phyloP scores from a whole-genome alignment of 2,113 vertebrate species.

The Tetraodon nigroviridis region DNA sequence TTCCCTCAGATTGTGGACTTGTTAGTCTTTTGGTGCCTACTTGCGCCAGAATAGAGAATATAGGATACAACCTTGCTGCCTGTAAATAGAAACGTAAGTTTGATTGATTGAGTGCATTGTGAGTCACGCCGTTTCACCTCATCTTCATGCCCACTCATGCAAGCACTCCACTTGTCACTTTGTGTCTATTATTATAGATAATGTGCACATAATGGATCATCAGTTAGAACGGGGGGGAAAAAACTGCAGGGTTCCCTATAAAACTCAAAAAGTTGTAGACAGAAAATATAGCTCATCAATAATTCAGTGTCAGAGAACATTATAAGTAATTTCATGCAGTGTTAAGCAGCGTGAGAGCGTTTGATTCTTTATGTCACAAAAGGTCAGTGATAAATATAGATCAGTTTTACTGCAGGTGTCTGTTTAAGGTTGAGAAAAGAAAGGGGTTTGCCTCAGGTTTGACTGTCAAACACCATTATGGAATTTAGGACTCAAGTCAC shows the following conservation, averaged over 20 bases:
- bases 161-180: neutral
- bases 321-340: constrained; percentile 68
- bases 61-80: too few species aligned
- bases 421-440: neutral
- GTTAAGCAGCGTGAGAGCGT: constrained; percentile 47
- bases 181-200: constrained; percentile 35
- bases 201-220: constrained; percentile 36
- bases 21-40: constrained; percentile 4
- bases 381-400: constrained; percentile 27
- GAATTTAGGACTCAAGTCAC: neutral
- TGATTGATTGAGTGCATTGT: too few species aligned
- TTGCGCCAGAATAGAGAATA: too few species aligned
- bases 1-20: constrained; percentile 34
- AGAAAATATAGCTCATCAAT: constrained; percentile 66
- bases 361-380: constrained; percentile 57
- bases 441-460: neutral
- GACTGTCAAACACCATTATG: neutral
- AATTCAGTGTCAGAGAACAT: constrained; percentile 62
- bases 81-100: too few species aligned
- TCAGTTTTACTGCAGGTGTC: constrained; percentile 13
- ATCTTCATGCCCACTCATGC: constrained; percentile 5
- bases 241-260: constrained; percentile 40
- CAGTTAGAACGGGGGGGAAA: constrained; percentile 2
- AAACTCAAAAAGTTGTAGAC: constrained; percentile 48
- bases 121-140: neutral